phyloP scores from a whole-genome alignment of 2,888 invertebrate genomes.

The Drosophila pseudotalamancana region DNA sequence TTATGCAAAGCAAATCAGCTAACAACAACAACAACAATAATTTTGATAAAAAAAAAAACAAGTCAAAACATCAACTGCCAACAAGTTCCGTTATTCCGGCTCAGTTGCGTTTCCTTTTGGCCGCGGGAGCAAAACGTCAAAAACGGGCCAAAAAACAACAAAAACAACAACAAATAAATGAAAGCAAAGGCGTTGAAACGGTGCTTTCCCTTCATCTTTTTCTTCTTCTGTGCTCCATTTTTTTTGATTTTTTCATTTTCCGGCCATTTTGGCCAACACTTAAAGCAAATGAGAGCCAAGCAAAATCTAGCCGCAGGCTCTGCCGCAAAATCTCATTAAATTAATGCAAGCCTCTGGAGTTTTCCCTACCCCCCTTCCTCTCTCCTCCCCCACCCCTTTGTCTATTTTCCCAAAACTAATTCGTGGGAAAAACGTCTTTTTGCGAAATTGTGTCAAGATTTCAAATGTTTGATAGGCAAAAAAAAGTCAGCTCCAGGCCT shows the following conservation, averaged over 20 bases:
- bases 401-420: constrained; percentile 45
- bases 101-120: constrained; percentile 63
- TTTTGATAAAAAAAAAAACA: constrained; percentile 48
- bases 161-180: constrained; percentile 13
- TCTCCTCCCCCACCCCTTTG: neutral
- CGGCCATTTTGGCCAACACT: constrained; percentile 55
- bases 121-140: constrained; percentile 40
- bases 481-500: constrained; percentile 36
- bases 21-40: constrained; percentile 15
- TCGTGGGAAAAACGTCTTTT: constrained; percentile 49
- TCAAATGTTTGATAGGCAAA: constrained; percentile 54
- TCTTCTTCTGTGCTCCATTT: too few relatives aligned
- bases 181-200: constrained; percentile 63
- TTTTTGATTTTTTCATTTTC: too few relatives aligned
- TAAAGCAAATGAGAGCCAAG: constrained; percentile 57
- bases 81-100: constrained; percentile 73
- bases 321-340: constrained; percentile 69
- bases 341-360: constrained; percentile 75
- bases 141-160: constrained; percentile 36
- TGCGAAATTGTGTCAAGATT: constrained; percentile 56
- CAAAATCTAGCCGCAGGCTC: constrained; percentile 57
- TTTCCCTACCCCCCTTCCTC: constrained; percentile 31
- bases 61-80: constrained; percentile 64
- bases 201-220: constrained; percentile 8
- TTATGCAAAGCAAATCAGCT: constrained; percentile 61